Base-by-base conservation (phyloP, 1,140 invertebrate species). In the Drosophila arizonae region DNA sequence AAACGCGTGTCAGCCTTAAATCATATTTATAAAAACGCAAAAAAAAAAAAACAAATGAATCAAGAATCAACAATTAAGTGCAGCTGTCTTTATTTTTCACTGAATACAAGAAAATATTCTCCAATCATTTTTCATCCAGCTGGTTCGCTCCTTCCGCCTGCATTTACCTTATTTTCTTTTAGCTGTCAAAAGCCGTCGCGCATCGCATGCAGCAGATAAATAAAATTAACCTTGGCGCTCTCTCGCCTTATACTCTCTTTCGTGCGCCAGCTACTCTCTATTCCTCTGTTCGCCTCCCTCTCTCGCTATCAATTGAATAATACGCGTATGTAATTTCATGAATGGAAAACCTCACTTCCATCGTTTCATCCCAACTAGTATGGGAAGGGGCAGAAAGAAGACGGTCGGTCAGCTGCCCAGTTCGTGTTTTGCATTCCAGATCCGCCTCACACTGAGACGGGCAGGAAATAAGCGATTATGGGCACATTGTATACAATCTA, bases 211-310 rank as follows among this genome's bases (percentile, higher is more conserved):
- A 73, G 50, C 72, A 75, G 66, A 81, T 81, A 81, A 84, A 85
- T 84, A 79, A 84, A 84, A 85, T 74, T 84, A 84, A 78, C 76
- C 81, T 89, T 81, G 76, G 62, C 45, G 17, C 64, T 62, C 48
- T 56, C 33, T 3, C 43, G 10, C 36, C 10, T 10, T 39, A 13
- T 39, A 13, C 36, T 39, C 36, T 39, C 36, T 39, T 11, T 39
- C 3, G 4, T 39, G 28, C 5, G 21, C 21, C 3, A 6, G 28
- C 28, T 30, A 43, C 39, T 41, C 11, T 43, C 26, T 33, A 11
- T 48, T 13, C 50, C 21, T 39, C 52, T 61, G 39, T 24, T 24
- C 21, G 3, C 52, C 2, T 50, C 41, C 33, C 51, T 63, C 65
- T 85, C 30, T 58, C 26, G 26, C 21, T 45, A n/a, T 24, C 62